Base-by-base conservation (phyloP, 2,888 invertebrate genomes). In the Rhyacophila evoluta region DNA sequence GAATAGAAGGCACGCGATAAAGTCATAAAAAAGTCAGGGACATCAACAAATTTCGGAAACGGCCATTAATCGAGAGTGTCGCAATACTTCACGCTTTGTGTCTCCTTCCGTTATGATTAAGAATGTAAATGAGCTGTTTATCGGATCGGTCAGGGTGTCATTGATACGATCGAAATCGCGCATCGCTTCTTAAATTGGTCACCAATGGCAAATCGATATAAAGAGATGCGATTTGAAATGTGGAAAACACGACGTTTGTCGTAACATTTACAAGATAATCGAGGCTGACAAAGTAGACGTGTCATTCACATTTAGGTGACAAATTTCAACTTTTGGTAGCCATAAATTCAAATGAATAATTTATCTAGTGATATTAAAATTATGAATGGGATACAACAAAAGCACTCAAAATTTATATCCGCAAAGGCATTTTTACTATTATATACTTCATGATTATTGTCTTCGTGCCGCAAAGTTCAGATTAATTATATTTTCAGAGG, bases 221-320 rank as follows among this genome's bases (percentile, higher is more conserved):
- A 1, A 25, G 25, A 55, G 10, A 55, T 55, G 25, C 10, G 5
- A 19, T 55, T 55, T 15, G 55, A 55, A 55, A 55, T 55, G 55
- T 25, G 55, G 19, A 55, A 55, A 55, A 55, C 19, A 55, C 55
- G 55, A 19, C 55, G 55, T 19, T 25, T 19, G 55, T 19, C 55
- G 55, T 25, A 55, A 55, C 3, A 25, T 55, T 55, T 55, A 10
- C 55, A 19, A 55, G 2, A 55, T 55, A 55, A 55, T 55, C 55
- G 55, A 55, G 55, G 55, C 19, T 55, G 55, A 19, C 55, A 19
- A 8, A 25, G 19, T 19, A 19, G 19, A 55, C 19, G 19, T 55
- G 55, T 55, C 55, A 55, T 55, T 55, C 55, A 55, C 55, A 55
- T 55, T 55, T 55, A 10, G 55, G 55, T 55, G 55, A 55, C 55